phyloP scores from a whole-genome alignment of 1,140 invertebrate genomes.

The Trypoxylus dichotomus region DNA sequence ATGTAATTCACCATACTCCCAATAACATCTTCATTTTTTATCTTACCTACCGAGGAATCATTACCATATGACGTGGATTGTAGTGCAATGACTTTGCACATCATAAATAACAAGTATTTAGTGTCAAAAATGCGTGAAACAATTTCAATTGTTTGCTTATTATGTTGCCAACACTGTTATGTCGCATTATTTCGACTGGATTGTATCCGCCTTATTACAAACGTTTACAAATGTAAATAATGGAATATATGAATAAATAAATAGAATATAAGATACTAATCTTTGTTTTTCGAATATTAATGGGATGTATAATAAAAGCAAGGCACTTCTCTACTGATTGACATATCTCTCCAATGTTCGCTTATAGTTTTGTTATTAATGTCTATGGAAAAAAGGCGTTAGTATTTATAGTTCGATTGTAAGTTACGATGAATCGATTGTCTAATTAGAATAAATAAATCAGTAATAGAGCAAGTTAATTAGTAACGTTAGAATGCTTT shows the following conservation, averaged over 20 bases:
- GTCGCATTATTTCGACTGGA: background rate
- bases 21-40: background rate
- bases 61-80: background rate
- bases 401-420: background rate
- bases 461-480: background rate
- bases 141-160: conserved; percentile 15
- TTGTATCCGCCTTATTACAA: background rate
- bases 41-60: background rate
- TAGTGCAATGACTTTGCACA: background rate
- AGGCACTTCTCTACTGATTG: background rate
- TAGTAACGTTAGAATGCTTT: background rate
- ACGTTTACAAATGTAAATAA: conserved; percentile 23
- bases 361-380: background rate
- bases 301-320: background rate
- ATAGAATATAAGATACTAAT: conserved; percentile 8
- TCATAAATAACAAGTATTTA: conserved; percentile 3
- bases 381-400: background rate
- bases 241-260: conserved; percentile 23
- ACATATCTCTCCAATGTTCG: background rate
- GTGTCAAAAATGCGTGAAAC: background rate
- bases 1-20: no score
- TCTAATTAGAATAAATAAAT: conserved; percentile 21
- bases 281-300: conserved; percentile 11
- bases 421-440: background rate
- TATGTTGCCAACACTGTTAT: background rate